phyloP scores from a whole-genome alignment of 2,888 invertebrate species.

The Ecliptopera silaceata region DNA sequence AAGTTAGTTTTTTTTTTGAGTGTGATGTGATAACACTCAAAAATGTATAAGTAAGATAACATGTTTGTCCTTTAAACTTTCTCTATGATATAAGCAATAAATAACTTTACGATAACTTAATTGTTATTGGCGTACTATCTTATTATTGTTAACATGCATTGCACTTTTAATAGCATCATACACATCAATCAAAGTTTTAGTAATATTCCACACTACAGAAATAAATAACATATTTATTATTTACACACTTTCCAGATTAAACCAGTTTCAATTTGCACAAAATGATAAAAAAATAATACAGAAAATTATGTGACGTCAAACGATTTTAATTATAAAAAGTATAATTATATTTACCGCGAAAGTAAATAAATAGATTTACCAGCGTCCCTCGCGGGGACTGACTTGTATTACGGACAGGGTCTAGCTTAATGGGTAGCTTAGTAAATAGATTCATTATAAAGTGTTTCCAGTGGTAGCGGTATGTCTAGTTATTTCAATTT shows the following conservation, averaged over 20 bases:
- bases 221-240: neutral
- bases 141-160: slow-evolving; percentile 13
- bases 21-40: neutral
- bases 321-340: too few relatives aligned
- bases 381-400: too few relatives aligned
- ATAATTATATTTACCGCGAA: too few relatives aligned
- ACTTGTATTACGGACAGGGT: too few relatives aligned
- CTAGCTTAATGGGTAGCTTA: neutral
- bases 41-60: neutral
- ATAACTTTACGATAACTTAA: neutral
- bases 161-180: neutral
- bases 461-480: neutral
- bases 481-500: slow-evolving; percentile 3
- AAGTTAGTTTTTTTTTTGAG: slow-evolving; percentile 10
- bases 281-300: slow-evolving; percentile 2
- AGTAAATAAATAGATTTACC: too few relatives aligned
- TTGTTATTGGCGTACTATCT: slow-evolving; percentile 8
- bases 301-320: neutral
- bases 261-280: neutral
- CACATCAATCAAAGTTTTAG: neutral
- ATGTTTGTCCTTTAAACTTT: neutral
- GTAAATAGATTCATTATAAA: slow-evolving; percentile 11
- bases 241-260: neutral
- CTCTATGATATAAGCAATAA: neutral
- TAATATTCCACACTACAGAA: slow-evolving; percentile 1